Conservation (phyloP, 2,113 vertebrate species). For the Acanthochromis polyacanthus region DNA sequence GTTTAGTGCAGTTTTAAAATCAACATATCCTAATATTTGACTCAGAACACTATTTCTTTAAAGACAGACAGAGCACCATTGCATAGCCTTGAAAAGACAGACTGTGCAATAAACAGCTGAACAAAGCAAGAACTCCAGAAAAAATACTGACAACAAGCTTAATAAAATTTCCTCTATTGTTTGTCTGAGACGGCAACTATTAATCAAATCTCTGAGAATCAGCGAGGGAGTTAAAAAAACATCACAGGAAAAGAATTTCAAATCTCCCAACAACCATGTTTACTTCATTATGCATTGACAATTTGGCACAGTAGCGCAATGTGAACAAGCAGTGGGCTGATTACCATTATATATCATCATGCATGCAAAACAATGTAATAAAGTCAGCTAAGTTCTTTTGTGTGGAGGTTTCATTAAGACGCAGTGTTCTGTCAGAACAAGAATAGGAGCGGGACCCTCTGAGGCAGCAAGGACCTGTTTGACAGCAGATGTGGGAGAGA, state of each 20-base stretch:
- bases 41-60: neutral
- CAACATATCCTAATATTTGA: neutral
- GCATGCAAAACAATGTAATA: constrained; percentile 23
- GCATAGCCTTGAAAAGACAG: neutral
- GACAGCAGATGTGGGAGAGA: constrained; percentile 13
- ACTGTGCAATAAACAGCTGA: neutral
- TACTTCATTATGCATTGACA: constrained; percentile 5
- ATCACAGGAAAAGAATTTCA: neutral
- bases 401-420: neutral
- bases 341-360: constrained; percentile 29
- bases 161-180: neutral
- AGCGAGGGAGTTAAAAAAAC: neutral
- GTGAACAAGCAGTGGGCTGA: constrained; percentile 1
- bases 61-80: neutral
- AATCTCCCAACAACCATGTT: neutral
- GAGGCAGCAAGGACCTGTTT: neutral
- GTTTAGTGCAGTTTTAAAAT: neutral
- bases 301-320: neutral
- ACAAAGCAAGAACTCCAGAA: neutral
- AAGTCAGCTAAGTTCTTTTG: constrained; percentile 16
- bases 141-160: neutral
- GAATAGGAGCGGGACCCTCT: neutral
- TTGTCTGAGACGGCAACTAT: neutral
- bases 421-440: neutral
- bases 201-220: constrained; percentile 21